Base-by-base conservation (phyloP, 2,797 vertebrate genomes). In the Sebastolobus alascanus region DNA sequence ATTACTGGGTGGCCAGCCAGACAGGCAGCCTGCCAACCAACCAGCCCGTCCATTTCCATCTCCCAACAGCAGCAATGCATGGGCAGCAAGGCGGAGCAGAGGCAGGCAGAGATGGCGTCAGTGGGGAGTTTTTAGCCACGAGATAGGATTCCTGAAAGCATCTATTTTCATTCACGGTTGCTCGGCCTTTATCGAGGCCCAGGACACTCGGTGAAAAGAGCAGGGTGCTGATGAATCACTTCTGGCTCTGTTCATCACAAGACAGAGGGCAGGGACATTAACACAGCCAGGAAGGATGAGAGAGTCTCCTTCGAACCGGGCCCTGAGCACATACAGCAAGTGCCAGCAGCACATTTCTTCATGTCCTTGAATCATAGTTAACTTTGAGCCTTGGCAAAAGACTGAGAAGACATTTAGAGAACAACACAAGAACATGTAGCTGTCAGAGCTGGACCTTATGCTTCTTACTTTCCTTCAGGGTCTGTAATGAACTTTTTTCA, bases 151-250 rank as follows among this genome's bases (percentile, higher is more conserved):
- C 93, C 90, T 95, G 92, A 95, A 96, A 95, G 95, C 94, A 91
- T 95, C 96, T 97, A 95, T 97, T 97, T 97, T 96, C 94, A 95
- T 96, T 93, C 86, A 46, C 58, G 92, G 92, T 85, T 89, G 84
- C 83, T 68, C 78, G n/a, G 91, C 83, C 84, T 90, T 96, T 97
- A 96, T 96, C 95, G 83, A 87, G 88, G 86, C 55, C 91, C 89
- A 33, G 65, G 92, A 93, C 92, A 85, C 95, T 91, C 79, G 82
- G 89, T 79, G 85, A 95, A 96, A 91, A 85, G 88, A 86, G 90
- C 67, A 72, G 73, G 85, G 81, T 78, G 83, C 83, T 89, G 87
- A 92, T 88, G 91, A 92, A 90, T 92, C 87, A 87, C 84, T 87
- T 76, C 82, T 90, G 86, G 74, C 84, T 89, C 84, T 75, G 77